phyloP scores from a whole-genome alignment of 2,113 vertebrate species.

The Dicerorhinus sumatrensis region DNA sequence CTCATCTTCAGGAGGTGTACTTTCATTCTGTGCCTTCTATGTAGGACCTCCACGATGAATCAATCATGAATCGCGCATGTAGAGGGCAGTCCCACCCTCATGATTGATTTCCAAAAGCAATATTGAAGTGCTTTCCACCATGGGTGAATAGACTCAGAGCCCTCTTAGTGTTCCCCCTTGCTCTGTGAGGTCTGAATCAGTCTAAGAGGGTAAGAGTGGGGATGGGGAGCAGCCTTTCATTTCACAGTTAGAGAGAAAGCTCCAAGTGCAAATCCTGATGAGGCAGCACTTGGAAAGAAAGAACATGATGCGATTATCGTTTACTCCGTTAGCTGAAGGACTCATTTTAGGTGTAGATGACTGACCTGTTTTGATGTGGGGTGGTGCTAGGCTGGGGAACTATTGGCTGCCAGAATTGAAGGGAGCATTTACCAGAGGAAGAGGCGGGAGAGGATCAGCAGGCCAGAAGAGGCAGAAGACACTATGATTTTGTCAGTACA shows the following conservation, averaged over 20 bases:
- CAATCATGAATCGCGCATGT: neutral
- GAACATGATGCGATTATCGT: neutral
- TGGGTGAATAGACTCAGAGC: neutral
- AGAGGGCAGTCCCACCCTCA: neutral
- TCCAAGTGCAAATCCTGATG: neutral
- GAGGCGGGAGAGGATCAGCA: neutral
- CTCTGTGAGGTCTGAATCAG: neutral
- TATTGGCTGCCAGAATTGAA: neutral
- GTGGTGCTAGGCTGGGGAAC: neutral
- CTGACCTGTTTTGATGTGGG: neutral
- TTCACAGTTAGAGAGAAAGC: neutral
- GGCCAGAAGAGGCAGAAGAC: neutral
- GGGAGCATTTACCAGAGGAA: neutral
- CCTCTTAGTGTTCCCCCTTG: neutral
- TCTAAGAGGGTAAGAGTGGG: neutral
- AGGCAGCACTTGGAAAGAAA: neutral
- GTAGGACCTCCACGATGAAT: neutral
- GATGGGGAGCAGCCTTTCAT: neutral
- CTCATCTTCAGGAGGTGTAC: neutral
- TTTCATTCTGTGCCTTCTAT: neutral
- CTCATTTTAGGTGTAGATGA: neutral
- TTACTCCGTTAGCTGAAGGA: neutral
- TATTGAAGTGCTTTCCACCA: neutral
- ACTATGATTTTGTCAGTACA: neutral
- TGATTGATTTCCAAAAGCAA: neutral